Percentiles rank a stretch among this genome's conserved stretches.
These are phyloP conservation scores for Pelosia muscerda DNA, from an alignment of 2,888 invertebrate species.

Conservation along the genomic window DNA sequence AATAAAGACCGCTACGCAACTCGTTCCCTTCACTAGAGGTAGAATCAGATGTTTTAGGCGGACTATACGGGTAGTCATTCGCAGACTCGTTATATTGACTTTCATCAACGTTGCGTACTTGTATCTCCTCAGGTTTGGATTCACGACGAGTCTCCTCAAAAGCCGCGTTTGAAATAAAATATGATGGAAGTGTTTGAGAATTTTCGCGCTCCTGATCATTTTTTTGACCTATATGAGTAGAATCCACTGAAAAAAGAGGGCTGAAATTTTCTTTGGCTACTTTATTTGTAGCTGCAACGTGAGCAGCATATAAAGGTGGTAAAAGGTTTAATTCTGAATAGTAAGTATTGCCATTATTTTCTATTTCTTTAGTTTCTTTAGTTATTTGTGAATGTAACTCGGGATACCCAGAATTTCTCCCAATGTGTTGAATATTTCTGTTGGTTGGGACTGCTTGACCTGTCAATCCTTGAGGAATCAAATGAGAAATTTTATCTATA, in stretches of 20 bases:
- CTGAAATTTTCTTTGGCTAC: not conserved
- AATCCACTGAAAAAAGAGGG: slow-evolving; percentile 10
- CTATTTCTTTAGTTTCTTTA: not conserved
- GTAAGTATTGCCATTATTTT: not conserved
- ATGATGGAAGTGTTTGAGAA: not conserved
- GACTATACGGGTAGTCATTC: slow-evolving; percentile 14
- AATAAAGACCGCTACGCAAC: slow-evolving; percentile 20
- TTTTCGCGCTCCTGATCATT: not conserved
- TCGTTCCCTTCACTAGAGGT: slow-evolving; percentile 5
- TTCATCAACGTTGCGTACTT: slow-evolving; percentile 7
- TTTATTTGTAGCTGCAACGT: not conserved
- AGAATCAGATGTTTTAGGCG: not conserved
- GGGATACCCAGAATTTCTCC: not conserved
- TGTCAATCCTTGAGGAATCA: not conserved
- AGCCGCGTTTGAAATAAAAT: not conserved
- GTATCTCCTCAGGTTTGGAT: not conserved
- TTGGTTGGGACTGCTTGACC: not conserved
- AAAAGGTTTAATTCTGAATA: slow-evolving; percentile 3
- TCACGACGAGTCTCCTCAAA: slow-evolving; percentile 6
- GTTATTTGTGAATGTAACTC: not conserved
- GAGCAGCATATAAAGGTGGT: slow-evolving; percentile 5
- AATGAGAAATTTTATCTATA: not conserved
- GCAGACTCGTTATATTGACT: slow-evolving; percentile 15
- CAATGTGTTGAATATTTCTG: not conserved
- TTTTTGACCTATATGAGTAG: not conserved